Evolutionary conservation across 2,113 vertebrate species (phyloP).

Genomic region (Limanda limanda): DNA sequence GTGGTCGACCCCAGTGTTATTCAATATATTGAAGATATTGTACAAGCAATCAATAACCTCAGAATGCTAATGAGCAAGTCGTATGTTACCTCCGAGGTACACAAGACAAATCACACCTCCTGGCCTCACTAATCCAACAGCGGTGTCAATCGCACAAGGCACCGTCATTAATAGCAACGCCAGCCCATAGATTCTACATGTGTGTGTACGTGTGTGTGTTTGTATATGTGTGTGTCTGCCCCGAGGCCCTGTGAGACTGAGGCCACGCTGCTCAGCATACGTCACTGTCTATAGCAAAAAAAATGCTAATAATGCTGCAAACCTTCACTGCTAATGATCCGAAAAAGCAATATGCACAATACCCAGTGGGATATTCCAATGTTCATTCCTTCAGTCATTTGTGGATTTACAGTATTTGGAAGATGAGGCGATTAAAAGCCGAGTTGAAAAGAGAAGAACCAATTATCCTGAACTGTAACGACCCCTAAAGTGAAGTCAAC

Average conservation of each 20-base stretch:
- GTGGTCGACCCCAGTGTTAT: background rate
- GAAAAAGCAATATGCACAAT: background rate
- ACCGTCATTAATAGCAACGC: slow-evolving; percentile 32
- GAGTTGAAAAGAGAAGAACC: background rate
- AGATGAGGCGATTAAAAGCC: background rate
- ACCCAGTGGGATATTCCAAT: background rate
- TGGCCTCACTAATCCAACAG: slow-evolving; percentile 26
- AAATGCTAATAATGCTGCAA: slow-evolving; percentile 44
- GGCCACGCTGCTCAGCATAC: slow-evolving; percentile 15
- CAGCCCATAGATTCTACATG: slow-evolving; percentile 31
- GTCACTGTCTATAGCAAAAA: slow-evolving; percentile 31
- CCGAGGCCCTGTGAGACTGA: slow-evolving; percentile 10
- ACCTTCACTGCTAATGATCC: slow-evolving; percentile 43
- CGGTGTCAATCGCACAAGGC: slow-evolving; percentile 17
- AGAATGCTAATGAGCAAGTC: slow-evolving; percentile 47
- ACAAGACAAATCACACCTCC: slow-evolving; percentile 36
- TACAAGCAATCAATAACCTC: slow-evolving; percentile 28
- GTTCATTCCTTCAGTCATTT: background rate
- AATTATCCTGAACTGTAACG: slow-evolving; percentile 1
- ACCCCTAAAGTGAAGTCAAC: background rate
- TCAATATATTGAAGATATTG: background rate
- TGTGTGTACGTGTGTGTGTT: background rate
- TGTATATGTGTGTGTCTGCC: background rate
- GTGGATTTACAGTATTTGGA: background rate
- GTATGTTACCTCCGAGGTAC: slow-evolving; percentile 9